phyloP scores from a whole-genome alignment of 1,140 invertebrate genomes.

The Drosophila burlai region DNA sequence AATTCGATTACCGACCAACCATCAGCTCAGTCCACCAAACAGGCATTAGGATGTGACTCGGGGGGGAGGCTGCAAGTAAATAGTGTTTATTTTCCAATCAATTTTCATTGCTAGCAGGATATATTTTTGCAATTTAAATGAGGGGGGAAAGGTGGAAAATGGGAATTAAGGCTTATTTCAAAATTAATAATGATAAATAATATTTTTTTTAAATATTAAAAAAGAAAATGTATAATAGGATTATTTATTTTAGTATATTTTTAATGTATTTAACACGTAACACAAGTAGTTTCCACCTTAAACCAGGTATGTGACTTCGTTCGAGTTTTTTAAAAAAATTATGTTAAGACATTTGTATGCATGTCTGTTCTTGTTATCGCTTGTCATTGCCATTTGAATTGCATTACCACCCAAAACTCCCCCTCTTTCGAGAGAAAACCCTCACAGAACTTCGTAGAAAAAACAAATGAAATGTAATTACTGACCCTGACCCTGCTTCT shows the following conservation, averaged over 20 bases:
- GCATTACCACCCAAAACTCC: constrained; percentile 13
- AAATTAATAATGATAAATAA: too few relatives aligned
- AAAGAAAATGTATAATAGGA: too few relatives aligned
- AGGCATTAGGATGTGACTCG: not conserved
- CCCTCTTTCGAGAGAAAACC: not conserved
- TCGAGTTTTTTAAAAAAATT: too few relatives aligned
- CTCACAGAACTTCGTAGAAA: not conserved
- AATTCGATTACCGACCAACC: constrained; percentile 19
- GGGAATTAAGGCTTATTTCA: not conserved
- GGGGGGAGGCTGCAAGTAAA: constrained; percentile 7
- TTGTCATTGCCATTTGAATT: constrained; percentile 21
- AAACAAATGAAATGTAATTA: constrained; percentile 11
- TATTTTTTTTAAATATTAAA: too few relatives aligned
- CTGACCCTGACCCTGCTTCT: not conserved
- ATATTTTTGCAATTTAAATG: not conserved
- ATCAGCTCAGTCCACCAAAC: constrained; percentile 12
- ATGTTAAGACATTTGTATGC: not conserved
- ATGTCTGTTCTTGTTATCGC: not conserved
- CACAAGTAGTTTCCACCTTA: not conserved
- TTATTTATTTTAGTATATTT: not conserved
- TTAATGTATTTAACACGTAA: not conserved
- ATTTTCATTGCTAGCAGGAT: constrained; percentile 11
- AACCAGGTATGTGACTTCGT: constrained; percentile 1
- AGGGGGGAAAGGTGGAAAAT: not conserved
- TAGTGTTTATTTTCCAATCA: constrained; percentile 23